Base-by-base conservation (phyloP, 2,797 vertebrate genomes). In the Pantherophis vulpinus region DNA sequence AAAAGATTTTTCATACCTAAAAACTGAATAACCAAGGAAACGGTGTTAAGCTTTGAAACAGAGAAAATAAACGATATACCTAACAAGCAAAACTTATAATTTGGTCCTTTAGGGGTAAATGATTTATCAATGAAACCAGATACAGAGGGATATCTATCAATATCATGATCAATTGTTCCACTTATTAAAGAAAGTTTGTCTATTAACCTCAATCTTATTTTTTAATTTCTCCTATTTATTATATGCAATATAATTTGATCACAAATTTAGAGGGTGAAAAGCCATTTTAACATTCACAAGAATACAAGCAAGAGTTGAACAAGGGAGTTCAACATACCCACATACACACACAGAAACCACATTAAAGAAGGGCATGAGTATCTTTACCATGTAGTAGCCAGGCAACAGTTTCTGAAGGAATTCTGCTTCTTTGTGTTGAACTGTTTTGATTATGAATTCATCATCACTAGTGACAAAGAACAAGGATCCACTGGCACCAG, bases 381-480 rank as follows among this genome's bases (percentile, higher is more conserved):
- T 95, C 95, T 98, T 98, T 95, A 99, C 99, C 99, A 99, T 99
- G 95, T 99, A 99, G 96, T 99, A 99, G 92, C 99, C 99, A 1
- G 99, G 99, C 95, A 99, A 98, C 18, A 99, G 97, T 96, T 99
- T 99, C 97, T 99, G 99, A 95, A 99, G 98, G 96, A 99, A 99
- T 96, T 99, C 99, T 0, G 99, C 99, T 97, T 99, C 99, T 97
- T 99, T 99, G 94, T 98, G 98, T 96, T 99, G 98, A 96, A 99
- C 99, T 0, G 99, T 99, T 98, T 99, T 99, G 95, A 99, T 99
- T 95, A 99, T 99, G 96, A 99, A 99, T 96, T 99, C 99, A 0
- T 99, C 99, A 55, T 99, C 99, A 2, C 99, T 99, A 95, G 99
- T 99, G 93, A 99, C 98, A 97, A 99, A 99, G 98, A 99, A 99